These are phyloP conservation scores for Leptothorax acervorum DNA, from an alignment of 2,888 invertebrate species.

Conservation along the genomic window DNA sequence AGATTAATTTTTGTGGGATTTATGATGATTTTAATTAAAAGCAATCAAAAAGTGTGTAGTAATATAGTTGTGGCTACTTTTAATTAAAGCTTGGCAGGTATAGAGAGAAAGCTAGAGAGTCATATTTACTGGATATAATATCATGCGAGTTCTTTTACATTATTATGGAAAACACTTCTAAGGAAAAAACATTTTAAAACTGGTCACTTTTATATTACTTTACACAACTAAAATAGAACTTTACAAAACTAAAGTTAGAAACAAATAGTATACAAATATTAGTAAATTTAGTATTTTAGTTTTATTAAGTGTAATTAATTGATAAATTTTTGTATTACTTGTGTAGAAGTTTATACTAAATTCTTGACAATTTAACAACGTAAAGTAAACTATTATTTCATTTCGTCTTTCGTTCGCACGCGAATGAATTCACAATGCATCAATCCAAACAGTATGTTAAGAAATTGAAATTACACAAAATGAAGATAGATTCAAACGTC, in stretches of 20 bases:
- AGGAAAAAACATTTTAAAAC: background rate
- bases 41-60: conserved; percentile 4
- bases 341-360: background rate
- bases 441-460: background rate
- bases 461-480: background rate
- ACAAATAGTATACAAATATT: background rate
- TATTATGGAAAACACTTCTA: conserved; percentile 9
- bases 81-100: conserved; percentile 54
- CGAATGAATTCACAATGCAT: background rate
- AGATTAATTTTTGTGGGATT: conserved; percentile 34
- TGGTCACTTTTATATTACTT: background rate
- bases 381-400: background rate
- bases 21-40: conserved; percentile 47
- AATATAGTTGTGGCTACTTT: conserved; percentile 29
- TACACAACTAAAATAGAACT: background rate
- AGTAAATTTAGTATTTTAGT: background rate
- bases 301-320: background rate
- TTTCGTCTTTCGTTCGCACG: background rate
- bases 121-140: background rate
- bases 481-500: background rate
- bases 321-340: background rate
- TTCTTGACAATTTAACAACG: background rate
- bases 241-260: background rate
- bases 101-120: background rate
- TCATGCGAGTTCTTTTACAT: conserved; percentile 20